Conservation (phyloP, 2,113 vertebrate species). For the Erythrolamprus reginae region DNA sequence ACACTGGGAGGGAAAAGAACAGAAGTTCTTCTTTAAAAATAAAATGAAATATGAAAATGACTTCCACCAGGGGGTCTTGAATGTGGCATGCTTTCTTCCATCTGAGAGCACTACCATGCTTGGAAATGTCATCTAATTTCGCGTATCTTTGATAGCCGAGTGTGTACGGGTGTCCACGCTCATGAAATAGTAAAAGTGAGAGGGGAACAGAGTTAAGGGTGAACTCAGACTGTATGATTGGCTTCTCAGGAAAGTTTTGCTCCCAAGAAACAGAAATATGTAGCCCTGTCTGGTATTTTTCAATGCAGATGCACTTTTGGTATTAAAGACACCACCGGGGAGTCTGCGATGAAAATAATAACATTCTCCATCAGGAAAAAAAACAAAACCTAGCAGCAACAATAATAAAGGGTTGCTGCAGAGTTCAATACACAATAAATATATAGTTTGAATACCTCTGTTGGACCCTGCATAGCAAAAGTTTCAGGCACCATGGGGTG, state of each 20-base stretch:
- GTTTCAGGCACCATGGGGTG: neutral
- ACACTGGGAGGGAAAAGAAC: neutral
- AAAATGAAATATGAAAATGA: neutral
- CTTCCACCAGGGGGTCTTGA: neutral
- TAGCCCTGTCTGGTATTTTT: conserved; percentile 1
- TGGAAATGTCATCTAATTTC: neutral
- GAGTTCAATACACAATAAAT: conserved; percentile 33
- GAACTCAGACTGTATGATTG: neutral
- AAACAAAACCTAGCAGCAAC: conserved; percentile 31
- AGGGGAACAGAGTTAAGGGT: neutral
- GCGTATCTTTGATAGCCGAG: neutral
- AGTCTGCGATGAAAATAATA: neutral
- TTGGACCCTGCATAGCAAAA: conserved; percentile 10
- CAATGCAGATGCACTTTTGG: neutral
- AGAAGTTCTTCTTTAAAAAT: neutral
- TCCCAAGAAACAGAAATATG: neutral
- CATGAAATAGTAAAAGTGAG: neutral
- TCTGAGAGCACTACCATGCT: neutral
- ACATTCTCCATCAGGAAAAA: conserved; percentile 21
- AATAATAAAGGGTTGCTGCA: conserved; percentile 32
- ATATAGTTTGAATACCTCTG: conserved; percentile 28
- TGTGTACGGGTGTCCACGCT: neutral
- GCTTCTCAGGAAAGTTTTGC: neutral
- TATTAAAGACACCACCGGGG: neutral
- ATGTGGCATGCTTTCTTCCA: neutral